phyloP scores from a whole-genome alignment of 92 coral and sea anemone species.

The Bergia puertoricense region DNA sequence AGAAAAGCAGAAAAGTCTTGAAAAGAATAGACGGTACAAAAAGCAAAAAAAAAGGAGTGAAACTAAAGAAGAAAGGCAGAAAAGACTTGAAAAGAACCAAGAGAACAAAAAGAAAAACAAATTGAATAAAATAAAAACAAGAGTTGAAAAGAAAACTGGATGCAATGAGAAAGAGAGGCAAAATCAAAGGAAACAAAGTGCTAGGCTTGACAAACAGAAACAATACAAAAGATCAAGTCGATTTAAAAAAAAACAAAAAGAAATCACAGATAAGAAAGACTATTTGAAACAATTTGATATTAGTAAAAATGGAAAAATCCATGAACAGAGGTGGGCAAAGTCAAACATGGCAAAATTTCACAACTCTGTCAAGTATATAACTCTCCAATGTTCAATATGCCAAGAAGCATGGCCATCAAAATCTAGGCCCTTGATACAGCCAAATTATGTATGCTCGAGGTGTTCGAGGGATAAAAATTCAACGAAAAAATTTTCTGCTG shows the following conservation, averaged over 20 bases:
- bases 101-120: too few relatives aligned
- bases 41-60: neutral
- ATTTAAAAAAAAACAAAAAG: neutral
- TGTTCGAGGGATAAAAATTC: conserved; percentile 40
- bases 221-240: conserved; percentile 12
- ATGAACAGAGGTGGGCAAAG: conserved; percentile 58
- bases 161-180: too few relatives aligned
- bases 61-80: neutral
- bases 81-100: too few relatives aligned
- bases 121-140: too few relatives aligned
- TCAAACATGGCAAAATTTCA: conserved; percentile 52
- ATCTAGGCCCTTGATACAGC: neutral
- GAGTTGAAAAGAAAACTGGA: too few relatives aligned
- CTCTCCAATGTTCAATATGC: conserved; percentile 44
- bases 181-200: neutral
- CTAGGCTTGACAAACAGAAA: conserved; percentile 11
- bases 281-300: conserved; percentile 21
- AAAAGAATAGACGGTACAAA: conserved; percentile 1
- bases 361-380: conserved; percentile 48
- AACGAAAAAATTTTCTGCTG: conserved; percentile 38
- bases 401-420: conserved; percentile 56
- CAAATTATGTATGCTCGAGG: conserved; percentile 28
- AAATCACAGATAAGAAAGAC: neutral
- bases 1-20: neutral
- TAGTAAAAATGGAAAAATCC: conserved; percentile 1